Evolutionary conservation across 2,888 invertebrate genomes (phyloP), one percentile per base, ranked within the genome.

Genomic region (Orthosia gothica): DNA sequence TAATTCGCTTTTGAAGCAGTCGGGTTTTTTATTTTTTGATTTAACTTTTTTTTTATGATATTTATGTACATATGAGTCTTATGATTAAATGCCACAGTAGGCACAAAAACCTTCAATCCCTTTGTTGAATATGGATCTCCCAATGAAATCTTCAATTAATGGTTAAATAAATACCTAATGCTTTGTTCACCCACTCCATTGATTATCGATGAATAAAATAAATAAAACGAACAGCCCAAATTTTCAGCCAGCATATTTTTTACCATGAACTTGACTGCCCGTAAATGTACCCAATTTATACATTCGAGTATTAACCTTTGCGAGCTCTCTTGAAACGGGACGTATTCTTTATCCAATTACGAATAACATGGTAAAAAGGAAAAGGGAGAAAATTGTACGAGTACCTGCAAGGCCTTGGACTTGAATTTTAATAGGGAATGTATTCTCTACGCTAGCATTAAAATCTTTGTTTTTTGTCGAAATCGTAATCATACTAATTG

Each of bases 311-410:
- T 79, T 74, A 79, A 70, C 83, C 74, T 79, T 67, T 67, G 59
- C 62, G 61, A 83, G 79, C 59, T 64, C 67, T 83, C 79, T 75
- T 16, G 59, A 58, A 83, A 58, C 61, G 70, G 80, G 50, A 69
- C 70, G 74, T 69, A 70, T 66, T 83, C 74, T 70, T 79, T 79
- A 81, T 79, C 83, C 81, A 81, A 81, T 81, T 83, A 83, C 81
- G 70, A 74, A 74, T 74, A 32, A 81, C 81, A 83, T 70, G 74
- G 67, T 54, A 32, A 74, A 74, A 75, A 70, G 79, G 83, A 81
- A 79, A 74, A 66, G 61, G 52, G 32, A 74, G 26, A 40, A 83
- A 83, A 81, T 55, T 78, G 26, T 66, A 50, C 50, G 55, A 52
- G 23, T 65, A 40, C 61, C 57, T 32, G 11, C 50, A 18, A 20